Evolutionary conservation across 2,888 invertebrate species (phyloP), one percentile per base, ranked within the genome.

Genomic region (Xylocampa areola): DNA sequence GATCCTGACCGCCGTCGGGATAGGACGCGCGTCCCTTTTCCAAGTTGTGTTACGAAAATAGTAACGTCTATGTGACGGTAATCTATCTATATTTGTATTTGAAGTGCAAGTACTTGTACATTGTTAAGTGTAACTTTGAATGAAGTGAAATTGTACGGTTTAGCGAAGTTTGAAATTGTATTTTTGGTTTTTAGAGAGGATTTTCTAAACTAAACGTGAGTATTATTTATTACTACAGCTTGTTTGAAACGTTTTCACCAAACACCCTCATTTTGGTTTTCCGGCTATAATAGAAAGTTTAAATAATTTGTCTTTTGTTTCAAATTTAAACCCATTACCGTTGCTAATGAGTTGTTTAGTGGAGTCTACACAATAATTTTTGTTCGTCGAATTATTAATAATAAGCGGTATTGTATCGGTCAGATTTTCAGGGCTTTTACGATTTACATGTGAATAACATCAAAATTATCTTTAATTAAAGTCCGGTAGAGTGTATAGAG

Each of bases 41-140:
- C 55, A 69, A 79, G 73, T 79, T 76, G 69, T 73, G 69, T 78
- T 84, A 87, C 90, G 89, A 88, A 87, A 88, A 89, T 89, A 89
- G 84, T 87, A 83, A 73, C 80, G 80, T 80, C 66, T 65, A 67
- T 70, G 69, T 58, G 44, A 69, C 50, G 66, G 43, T 55, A 68
- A 54, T 68, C 59, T 72, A 54, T 68, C 59, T 68, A 58, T 69
- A 70, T 64, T 70, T 64, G 69, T 72, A 65, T 70, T 53, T 48
- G 27, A 62, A 64, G 77, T 78, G 77, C 72, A 66, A 69, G 75
- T 74, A 64, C 68, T 68, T 37, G 65, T 62, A 73, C 61, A 58
- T 76, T 72, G 70, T 76, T 73, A 11, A 67, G 78, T 80, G 80
- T 55, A 63, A 65, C 60, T 72, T 67, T 65, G 25, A 40, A 44